Evolutionary conservation across 2,113 vertebrate genomes (phyloP), one percentile per base, ranked within the genome.

Genomic region (Sardina pilchardus): DNA sequence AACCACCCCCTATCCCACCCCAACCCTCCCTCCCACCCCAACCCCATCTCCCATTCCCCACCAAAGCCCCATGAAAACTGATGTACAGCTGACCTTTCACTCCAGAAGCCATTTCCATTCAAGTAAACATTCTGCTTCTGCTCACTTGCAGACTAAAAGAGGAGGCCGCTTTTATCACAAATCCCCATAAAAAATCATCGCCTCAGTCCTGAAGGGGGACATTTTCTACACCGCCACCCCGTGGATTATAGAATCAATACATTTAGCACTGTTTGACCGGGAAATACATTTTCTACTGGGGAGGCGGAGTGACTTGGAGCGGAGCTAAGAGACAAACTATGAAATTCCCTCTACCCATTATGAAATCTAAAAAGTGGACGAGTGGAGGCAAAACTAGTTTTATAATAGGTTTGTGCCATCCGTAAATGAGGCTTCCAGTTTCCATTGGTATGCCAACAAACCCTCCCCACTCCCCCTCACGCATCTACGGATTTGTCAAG

Each of bases 61-160:
- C 95, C 93, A 95, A 94, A 91, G 90, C 92, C 94, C 93, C 89
- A n/a, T 89, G 88, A 91, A 92, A 92, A 92, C 93, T 92, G 92
- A 83, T 91, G 90, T 93, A 92, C 94, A 95, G 91, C 95, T 97
- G 96, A 97, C 95, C 96, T 97, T 97, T 97, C 10, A 93, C 92
- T 93, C 91, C 91, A 89, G 90, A 90, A 91, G 90, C 94, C 93
- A 93, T 95, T 94, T 92, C 94, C 95, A 95, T 95, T 96, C 95
- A 95, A 96, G 94, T 95, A 96, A 97, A 96, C 95, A 97, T 95
- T 93, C 26, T 91, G 96, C 94, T 96, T 92, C 94, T 91, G 94
- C 94, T 94, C 94, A 95, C 94, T 94, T 94, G 95, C 91, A 93
- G 93, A 95, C 93, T 19, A 19, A 19, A 24, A 1, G 6, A 24